Percentiles rank a stretch among this genome's conserved stretches.
phyloP scores from a whole-genome alignment of 92 coral and sea anemone species.

The Anthopleura xanthogrammica region DNA sequence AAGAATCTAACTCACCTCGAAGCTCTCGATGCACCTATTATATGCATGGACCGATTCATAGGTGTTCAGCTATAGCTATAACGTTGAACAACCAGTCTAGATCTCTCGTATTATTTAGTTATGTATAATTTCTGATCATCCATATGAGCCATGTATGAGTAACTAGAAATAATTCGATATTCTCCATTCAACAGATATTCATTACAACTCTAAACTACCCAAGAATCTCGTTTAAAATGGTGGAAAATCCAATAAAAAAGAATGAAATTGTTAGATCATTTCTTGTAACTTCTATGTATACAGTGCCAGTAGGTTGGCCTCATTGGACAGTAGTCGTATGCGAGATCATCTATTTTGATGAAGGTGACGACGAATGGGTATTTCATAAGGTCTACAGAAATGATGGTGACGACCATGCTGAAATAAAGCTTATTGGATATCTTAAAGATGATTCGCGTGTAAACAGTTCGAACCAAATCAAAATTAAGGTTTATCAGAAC shows the following conservation, averaged over 20 bases:
- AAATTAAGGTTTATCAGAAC: conserved; percentile 17
- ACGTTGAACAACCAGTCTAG: no score
- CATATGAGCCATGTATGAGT: no score
- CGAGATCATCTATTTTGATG: neutral
- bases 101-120: no score
- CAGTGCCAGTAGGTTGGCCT: neutral
- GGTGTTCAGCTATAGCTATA: no score
- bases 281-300: neutral
- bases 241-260: neutral
- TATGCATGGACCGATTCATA: no score
- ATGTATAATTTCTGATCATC: no score
- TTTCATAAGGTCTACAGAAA: neutral
- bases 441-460: neutral
- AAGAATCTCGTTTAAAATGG: no score
- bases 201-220: no score
- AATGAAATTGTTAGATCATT: neutral
- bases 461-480: neutral
- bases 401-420: neutral
- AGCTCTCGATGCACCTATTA: no score
- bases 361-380: neutral
- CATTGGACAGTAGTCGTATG: neutral
- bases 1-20: no score
- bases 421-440: neutral
- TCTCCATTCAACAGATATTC: no score
- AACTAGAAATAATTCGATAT: no score